Percentiles rank a stretch among this genome's conserved stretches.
phyloP scores from a whole-genome alignment of 2,113 vertebrate genomes.

The Catharus minimus region DNA sequence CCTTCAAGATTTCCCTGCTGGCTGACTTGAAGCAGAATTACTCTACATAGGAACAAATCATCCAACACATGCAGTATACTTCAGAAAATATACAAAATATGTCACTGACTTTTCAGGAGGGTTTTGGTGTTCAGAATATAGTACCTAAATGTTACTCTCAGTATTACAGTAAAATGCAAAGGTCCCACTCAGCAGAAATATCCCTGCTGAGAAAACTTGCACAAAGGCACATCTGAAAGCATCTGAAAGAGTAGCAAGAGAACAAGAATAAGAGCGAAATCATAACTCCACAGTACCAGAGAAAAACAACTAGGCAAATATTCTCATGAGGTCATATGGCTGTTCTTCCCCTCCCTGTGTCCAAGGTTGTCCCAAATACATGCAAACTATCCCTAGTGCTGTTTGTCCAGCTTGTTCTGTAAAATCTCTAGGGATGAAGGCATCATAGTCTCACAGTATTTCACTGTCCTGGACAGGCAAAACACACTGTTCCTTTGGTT shows the following conservation, averaged over 20 bases:
- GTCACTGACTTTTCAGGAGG: not conserved
- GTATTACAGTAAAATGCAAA: not conserved
- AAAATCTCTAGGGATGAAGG: not conserved
- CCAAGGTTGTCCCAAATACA: not conserved
- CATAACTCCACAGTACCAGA: not conserved
- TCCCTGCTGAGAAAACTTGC: not conserved
- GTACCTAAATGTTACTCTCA: not conserved
- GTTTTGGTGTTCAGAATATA: not conserved
- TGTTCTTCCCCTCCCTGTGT: not conserved
- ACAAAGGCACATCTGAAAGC: not conserved
- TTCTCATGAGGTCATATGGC: not conserved
- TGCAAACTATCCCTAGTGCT: not conserved
- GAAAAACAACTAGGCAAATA: not conserved
- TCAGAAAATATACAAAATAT: not conserved
- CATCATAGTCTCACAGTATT: not conserved
- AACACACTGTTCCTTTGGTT: constrained; percentile 1
- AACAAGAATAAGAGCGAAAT: not conserved
- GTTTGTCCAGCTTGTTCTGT: not conserved
- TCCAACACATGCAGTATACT: not conserved
- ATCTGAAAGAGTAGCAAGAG: not conserved
- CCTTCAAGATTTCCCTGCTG: not conserved
- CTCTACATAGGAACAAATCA: not conserved
- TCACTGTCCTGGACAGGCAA: not conserved
- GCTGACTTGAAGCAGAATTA: not conserved
- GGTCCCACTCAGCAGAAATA: not conserved